phyloP scores from a whole-genome alignment of 2,888 invertebrate species.

The Nemotelus pantherinus region DNA sequence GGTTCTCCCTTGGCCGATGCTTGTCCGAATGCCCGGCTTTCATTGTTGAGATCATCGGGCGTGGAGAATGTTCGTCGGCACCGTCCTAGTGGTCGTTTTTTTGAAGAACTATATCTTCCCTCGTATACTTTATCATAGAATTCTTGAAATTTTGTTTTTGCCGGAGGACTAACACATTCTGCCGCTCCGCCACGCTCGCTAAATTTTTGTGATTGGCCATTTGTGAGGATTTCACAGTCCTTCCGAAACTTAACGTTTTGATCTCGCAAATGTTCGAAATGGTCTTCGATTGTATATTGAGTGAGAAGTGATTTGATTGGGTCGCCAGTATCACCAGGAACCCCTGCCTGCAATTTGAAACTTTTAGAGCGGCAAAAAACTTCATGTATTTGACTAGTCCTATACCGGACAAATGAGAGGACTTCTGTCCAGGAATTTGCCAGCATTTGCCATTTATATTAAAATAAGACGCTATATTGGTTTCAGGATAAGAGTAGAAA shows the following conservation, averaged over 20 bases:
- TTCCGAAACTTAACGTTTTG: neutral
- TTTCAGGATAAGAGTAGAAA: neutral
- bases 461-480: neutral
- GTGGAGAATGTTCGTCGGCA: neutral
- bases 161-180: conserved; percentile 4
- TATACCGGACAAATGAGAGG: conserved; percentile 9
- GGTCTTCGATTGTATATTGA: conserved; percentile 1
- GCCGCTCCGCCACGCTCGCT: neutral
- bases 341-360: conserved; percentile 1
- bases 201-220: no score
- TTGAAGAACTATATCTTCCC: conserved; percentile 25
- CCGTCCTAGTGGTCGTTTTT: conserved; percentile 17
- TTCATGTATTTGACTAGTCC: neutral
- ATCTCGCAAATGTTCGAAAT: neutral
- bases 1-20: neutral
- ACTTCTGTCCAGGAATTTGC: conserved; percentile 6
- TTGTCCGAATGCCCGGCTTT: conserved; percentile 4
- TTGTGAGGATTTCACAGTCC: neutral
- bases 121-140: conserved; percentile 32
- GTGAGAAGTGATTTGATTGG: neutral
- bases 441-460: conserved; percentile 22
- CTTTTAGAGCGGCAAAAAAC: neutral
- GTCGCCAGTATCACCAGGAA: neutral
- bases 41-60: conserved; percentile 10
- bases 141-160: conserved; percentile 11